These are phyloP conservation scores for Megastigmus dorsalis DNA, from an alignment of 2,888 invertebrate genomes.

Conservation along the genomic window DNA sequence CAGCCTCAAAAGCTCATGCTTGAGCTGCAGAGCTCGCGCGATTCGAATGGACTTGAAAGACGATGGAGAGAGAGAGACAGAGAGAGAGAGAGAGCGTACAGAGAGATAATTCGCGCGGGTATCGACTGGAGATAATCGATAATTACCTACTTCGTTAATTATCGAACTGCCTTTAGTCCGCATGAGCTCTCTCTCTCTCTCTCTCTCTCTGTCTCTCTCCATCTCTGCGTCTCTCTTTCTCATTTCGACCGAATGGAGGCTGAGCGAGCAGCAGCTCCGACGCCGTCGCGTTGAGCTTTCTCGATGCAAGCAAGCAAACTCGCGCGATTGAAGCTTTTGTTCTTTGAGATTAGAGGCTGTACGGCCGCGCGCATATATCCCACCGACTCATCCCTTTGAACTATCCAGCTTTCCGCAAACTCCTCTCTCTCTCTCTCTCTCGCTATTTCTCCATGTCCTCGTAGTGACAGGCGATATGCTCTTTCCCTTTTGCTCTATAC, in stretches of 20 bases:
- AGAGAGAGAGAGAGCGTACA: not conserved
- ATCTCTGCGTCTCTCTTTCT: too few species aligned
- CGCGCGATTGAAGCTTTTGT: conserved; percentile 38
- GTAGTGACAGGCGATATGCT: not conserved
- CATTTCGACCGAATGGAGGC: not conserved
- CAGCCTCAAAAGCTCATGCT: not conserved
- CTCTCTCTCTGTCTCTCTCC: too few species aligned
- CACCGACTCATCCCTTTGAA: conserved; percentile 31
- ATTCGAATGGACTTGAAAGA: too few species aligned
- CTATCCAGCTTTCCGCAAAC: not conserved
- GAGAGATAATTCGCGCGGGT: not conserved
- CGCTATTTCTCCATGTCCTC: not conserved
- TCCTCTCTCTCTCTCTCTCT: too few species aligned
- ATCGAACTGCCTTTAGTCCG: conserved; percentile 47
- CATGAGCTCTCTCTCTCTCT: too few species aligned
- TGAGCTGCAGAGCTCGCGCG: not conserved
- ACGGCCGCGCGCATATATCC: not conserved
- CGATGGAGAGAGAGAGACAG: not conserved
- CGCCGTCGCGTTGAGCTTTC: too few species aligned
- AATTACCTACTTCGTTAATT: conserved; percentile 53
- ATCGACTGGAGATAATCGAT: conserved; percentile 19
- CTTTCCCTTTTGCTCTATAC: not conserved
- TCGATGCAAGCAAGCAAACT: not conserved
- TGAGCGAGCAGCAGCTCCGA: not conserved
- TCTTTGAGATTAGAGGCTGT: conserved; percentile 36